Evolutionary conservation across 1,140 invertebrate species (phyloP).

Genomic region (Diuraphis noxia): DNA sequence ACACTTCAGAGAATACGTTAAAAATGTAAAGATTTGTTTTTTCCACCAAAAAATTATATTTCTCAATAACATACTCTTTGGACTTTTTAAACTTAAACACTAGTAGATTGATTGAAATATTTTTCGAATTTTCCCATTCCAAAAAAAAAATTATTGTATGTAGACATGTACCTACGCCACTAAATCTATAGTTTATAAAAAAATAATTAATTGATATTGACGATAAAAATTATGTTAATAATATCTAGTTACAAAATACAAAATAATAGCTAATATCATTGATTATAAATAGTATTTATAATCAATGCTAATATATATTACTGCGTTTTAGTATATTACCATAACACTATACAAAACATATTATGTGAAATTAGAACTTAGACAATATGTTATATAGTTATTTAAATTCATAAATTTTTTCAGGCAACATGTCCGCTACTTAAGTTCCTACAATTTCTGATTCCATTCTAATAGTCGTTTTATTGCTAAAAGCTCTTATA

Average conservation of each 20-base stretch:
- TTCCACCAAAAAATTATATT: not conserved
- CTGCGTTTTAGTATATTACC: not conserved
- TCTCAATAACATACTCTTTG: not conserved
- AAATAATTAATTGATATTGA: not conserved
- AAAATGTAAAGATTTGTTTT: not conserved
- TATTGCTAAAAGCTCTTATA: not conserved
- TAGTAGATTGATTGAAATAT: not conserved
- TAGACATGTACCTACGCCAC: too few species aligned
- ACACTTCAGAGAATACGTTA: not conserved
- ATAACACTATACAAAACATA: not conserved
- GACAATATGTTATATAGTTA: not conserved
- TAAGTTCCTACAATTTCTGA: not conserved
- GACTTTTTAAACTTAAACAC: not conserved
- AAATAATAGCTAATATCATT: not conserved
- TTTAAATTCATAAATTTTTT: not conserved
- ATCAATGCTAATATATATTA: not conserved
- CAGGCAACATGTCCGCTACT: not conserved
- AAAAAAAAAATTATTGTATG: too few species aligned
- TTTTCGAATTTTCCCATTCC: not conserved
- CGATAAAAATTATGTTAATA: too few species aligned
- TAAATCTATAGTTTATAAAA: not conserved
- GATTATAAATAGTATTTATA: too few species aligned
- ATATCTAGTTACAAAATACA: not conserved
- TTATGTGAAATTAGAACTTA: not conserved
- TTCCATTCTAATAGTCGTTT: not conserved